Base-by-base conservation (phyloP, 2,113 vertebrate genomes). In the Ameiurus melas region DNA sequence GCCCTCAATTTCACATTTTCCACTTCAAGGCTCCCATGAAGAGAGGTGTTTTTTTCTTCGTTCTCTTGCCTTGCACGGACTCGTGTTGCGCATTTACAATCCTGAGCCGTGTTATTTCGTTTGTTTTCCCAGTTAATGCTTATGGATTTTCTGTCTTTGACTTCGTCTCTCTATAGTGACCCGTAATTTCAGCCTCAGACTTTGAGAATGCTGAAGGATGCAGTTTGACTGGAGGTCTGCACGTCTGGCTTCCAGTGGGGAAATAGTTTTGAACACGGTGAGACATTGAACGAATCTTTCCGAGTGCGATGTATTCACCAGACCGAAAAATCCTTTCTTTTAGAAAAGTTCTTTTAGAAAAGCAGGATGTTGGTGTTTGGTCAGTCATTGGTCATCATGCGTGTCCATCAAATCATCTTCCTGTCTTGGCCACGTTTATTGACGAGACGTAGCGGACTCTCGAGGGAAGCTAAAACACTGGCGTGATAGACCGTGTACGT, bases 81-180 rank as follows among this genome's bases (percentile, higher is more conserved):
- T 22, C 19, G 7, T 47, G 39, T 2, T 77, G 39, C 14, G 39
- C 39, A 22, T 75, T 12, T 75, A 78, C 75, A 78, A 17, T n/a
- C 47, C 43, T 51, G 5, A n/a, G 75, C 47, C 13, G 75, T 13
- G 25, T n/a, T 80, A 78, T 78, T 80, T 80, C 3, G 19, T 53
- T 80, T 80, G 47, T 55, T 78, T 80, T 2, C 51, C 77, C 51
- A 80, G 77, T 55, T 55, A 55, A 80, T 80, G 77, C 27, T 55
- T 17, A 80, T 80, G 27, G 51, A 80, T 80, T 80, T 80, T 80
- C 77, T 80, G 47, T 20, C 77, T 55, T 17, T 55, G 51, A 4
- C 51, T 51, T 10, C 27, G 39, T 77, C 7, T 47, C 20, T 51
- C 9, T 27, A 0, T 27, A 43, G 71, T 78, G 25, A 53, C 14